Evolutionary conservation across 2,797 vertebrate species (phyloP).

Genomic region (Onychomys leucogaster): DNA sequence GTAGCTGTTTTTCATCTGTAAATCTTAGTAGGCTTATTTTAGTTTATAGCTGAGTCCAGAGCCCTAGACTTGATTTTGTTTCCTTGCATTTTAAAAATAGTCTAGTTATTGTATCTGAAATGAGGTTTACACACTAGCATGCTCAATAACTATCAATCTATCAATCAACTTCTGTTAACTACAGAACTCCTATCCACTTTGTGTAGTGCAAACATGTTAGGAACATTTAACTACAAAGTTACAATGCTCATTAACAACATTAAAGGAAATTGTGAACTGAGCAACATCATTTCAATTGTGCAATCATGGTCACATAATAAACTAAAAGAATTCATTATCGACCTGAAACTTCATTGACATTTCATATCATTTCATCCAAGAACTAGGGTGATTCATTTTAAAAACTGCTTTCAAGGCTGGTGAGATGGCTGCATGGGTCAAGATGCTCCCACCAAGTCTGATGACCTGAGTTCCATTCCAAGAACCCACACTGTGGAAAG

Average conservation of each 20-base stretch:
- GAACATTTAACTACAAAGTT: conserved; percentile 30
- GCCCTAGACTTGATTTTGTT: background rate
- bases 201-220: conserved; percentile 17
- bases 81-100: conserved; percentile 15
- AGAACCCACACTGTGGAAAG: background rate
- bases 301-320: background rate
- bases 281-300: background rate
- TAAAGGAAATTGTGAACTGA: conserved; percentile 37
- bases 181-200: conserved; percentile 40
- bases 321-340: conserved; percentile 17
- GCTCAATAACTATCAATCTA: background rate
- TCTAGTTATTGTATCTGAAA: conserved; percentile 41
- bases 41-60: conserved; percentile 19
- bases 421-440: background rate
- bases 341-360: conserved; percentile 45
- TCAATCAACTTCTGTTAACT: conserved; percentile 4
- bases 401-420: background rate
- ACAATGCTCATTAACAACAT: background rate
- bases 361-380: background rate
- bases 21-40: background rate
- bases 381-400: background rate
- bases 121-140: conserved; percentile 4
- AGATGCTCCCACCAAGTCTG: background rate
- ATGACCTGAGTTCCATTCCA: background rate
- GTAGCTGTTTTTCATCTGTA: background rate